Conservation (phyloP, 35 echinoderm and acorn worm genomes). For the Ophiothrix spiculata region DNA sequence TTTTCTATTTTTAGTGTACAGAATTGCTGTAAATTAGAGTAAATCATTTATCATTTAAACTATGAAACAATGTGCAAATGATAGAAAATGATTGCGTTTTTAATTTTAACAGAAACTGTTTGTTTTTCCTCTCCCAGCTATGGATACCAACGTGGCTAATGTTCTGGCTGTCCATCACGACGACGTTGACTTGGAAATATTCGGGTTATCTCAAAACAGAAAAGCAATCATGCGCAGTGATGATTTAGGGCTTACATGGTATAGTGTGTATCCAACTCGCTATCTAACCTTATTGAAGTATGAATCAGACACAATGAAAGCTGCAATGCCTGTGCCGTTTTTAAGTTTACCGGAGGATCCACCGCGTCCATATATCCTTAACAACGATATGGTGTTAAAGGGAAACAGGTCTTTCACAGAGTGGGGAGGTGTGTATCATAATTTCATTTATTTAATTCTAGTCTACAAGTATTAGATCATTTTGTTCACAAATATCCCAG, state of each 20-base stretch:
- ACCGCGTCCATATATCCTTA: slow-evolving; percentile 19
- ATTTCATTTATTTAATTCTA: too few relatives aligned
- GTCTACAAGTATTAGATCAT: background rate
- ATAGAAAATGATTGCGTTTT: too few relatives aligned
- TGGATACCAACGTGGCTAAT: slow-evolving; percentile 78
- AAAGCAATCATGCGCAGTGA: slow-evolving; percentile 68
- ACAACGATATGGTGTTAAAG: slow-evolving; percentile 8
- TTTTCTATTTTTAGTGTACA: too few relatives aligned
- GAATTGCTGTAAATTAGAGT: too few relatives aligned
- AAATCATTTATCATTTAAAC: too few relatives aligned
- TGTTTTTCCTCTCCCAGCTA: slow-evolving; percentile 40
- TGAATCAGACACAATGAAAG: background rate
- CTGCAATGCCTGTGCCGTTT: slow-evolving; percentile 53
- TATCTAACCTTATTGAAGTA: slow-evolving; percentile 37
- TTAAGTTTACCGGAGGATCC: slow-evolving; percentile 34
- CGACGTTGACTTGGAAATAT: slow-evolving; percentile 55
- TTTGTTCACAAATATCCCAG: background rate
- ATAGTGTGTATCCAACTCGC: slow-evolving; percentile 47
- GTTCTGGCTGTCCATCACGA: slow-evolving; percentile 52
- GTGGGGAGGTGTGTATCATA: slow-evolving; percentile 41
- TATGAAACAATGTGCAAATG: too few relatives aligned
- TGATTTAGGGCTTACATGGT: slow-evolving; percentile 70
- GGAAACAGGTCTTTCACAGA: slow-evolving; percentile 12
- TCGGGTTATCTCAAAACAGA: slow-evolving; percentile 66
- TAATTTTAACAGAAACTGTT: too few relatives aligned